A percentile compares a stretch with the other conserved stretches of the same genome.
phyloP scores from a whole-genome alignment of 1,140 invertebrate species.

The Drosophila nigrodunni region DNA sequence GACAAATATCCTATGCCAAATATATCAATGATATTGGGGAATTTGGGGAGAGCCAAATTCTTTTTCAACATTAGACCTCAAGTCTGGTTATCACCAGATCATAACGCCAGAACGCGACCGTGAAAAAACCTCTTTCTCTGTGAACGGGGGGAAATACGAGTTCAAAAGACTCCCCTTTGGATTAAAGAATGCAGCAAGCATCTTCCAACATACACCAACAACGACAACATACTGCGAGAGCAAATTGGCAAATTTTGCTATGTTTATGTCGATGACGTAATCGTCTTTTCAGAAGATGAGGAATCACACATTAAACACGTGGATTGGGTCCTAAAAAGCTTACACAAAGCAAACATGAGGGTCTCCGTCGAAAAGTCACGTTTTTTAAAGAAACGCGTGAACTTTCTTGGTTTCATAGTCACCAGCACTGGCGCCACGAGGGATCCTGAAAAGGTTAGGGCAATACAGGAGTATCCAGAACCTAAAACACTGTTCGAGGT shows the following conservation, averaged over 20 bases:
- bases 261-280: slow-evolving; percentile 13
- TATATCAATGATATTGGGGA: no score
- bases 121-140: background rate
- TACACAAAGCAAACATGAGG: slow-evolving; percentile 81
- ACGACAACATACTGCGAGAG: slow-evolving; percentile 32
- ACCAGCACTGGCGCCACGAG: slow-evolving; percentile 32
- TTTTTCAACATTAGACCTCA: background rate
- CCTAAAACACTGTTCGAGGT: slow-evolving; percentile 38
- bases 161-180: slow-evolving; percentile 84
- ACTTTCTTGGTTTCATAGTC: slow-evolving; percentile 26
- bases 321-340: slow-evolving; percentile 30
- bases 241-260: background rate
- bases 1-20: no score
- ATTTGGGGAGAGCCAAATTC: no score
- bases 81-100: background rate
- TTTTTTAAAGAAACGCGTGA: slow-evolving; percentile 57
- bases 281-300: slow-evolving; percentile 25
- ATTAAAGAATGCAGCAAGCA: slow-evolving; percentile 54
- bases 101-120: background rate
- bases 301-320: background rate
- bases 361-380: slow-evolving; percentile 85
- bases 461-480: slow-evolving; percentile 39
- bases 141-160: background rate
- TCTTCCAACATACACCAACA: slow-evolving; percentile 33
- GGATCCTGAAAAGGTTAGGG: slow-evolving; percentile 49